These are phyloP conservation scores for Pollimyrus isidori DNA, from an alignment of 2,113 vertebrate genomes.

Conservation along the genomic window DNA sequence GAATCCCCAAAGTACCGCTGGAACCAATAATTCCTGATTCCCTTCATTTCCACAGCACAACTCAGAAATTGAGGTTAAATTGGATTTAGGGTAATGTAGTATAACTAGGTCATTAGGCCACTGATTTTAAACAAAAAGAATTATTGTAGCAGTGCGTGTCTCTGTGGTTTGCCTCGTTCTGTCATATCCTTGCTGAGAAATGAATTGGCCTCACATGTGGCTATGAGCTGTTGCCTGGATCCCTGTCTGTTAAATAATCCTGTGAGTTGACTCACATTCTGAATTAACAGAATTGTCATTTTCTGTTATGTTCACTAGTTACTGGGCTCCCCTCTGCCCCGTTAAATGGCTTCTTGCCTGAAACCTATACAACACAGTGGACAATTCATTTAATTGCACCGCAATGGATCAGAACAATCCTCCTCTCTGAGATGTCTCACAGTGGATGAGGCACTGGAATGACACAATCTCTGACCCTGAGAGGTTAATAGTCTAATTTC, in stretches of 20 bases:
- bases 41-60: neutral
- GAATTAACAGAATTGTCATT: neutral
- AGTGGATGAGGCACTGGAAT: neutral
- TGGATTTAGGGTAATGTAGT: neutral
- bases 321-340: neutral
- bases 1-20: neutral
- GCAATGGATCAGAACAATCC: neutral
- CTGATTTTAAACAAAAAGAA: neutral
- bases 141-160: neutral
- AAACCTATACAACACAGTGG: neutral
- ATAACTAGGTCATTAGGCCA: neutral
- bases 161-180: neutral
- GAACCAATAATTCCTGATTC: neutral
- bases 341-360: neutral
- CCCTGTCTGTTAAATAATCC: neutral
- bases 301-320: neutral
- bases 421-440: neutral
- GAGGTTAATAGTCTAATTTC: neutral
- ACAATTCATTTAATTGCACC: neutral
- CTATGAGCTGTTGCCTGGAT: neutral
- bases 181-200: neutral
- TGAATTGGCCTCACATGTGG: neutral
- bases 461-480: neutral
- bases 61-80: neutral
- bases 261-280: neutral